Percentiles rank a stretch among this genome's conserved stretches.
Evolutionary conservation across 2,113 vertebrate genomes (phyloP).

Genomic region (Cynopterus brachyotis): DNA sequence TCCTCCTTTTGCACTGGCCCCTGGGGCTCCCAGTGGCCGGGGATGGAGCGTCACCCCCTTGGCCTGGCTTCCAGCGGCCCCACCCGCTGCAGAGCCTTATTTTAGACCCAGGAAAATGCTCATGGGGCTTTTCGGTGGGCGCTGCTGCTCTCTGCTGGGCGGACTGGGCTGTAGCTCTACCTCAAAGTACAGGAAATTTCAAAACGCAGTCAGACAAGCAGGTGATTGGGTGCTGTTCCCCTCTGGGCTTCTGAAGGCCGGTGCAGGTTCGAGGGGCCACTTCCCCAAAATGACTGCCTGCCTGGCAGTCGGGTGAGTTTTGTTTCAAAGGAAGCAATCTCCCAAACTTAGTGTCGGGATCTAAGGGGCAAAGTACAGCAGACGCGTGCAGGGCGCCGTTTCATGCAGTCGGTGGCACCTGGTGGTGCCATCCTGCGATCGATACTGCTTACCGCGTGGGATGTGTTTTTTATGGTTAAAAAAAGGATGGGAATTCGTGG

Average conservation of each 20-base stretch:
- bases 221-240: neutral
- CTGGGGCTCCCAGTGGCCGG: fast-evolving
- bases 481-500: neutral
- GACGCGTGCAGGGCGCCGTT: neutral
- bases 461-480: neutral
- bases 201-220: neutral
- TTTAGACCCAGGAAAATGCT: fast-evolving
- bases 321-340: neutral
- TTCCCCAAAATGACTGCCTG: neutral
- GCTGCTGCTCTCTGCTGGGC: constrained; percentile 66
- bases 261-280: neutral
- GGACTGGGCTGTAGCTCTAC: neutral
- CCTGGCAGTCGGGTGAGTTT: neutral
- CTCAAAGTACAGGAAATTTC: neutral
- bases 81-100: neutral
- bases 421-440: neutral
- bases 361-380: neutral
- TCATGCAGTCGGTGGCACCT: neutral
- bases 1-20: neutral
- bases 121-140: neutral
- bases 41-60: fast-evolving
- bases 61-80: fast-evolving
- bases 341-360: neutral
- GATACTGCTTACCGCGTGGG: neutral
- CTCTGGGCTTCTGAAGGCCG: neutral